phyloP scores from a whole-genome alignment of 1,140 invertebrate genomes.

The Coboldia fuscipes region DNA sequence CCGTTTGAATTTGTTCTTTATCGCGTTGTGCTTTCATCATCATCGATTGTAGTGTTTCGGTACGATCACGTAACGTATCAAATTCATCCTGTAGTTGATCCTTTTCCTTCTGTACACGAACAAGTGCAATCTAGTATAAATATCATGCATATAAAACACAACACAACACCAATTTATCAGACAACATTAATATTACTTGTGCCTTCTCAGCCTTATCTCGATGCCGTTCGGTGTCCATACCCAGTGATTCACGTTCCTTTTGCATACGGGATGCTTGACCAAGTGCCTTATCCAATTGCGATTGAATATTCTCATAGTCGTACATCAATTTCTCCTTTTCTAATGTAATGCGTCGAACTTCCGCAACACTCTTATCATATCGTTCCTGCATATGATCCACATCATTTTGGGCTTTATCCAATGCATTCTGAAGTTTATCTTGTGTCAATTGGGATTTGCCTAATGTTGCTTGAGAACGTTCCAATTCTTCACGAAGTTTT shows the following conservation, averaged over 20 bases:
- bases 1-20: constrained; percentile 58
- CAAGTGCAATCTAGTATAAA: constrained; percentile 40
- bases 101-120: constrained; percentile 68
- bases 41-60: constrained; percentile 57
- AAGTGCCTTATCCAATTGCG: constrained; percentile 71
- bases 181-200: constrained; percentile 38
- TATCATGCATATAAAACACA: no score
- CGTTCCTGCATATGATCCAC: constrained; percentile 77
- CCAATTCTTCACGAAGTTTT: constrained; percentile 75
- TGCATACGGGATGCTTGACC: constrained; percentile 67
- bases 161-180: neutral
- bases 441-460: constrained; percentile 77
- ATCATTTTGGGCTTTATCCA: constrained; percentile 77
- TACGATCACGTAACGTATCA: constrained; percentile 55
- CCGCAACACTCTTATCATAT: constrained; percentile 54
- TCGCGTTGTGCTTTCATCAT: constrained; percentile 66
- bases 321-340: constrained; percentile 77
- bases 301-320: constrained; percentile 73
- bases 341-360: constrained; percentile 68
- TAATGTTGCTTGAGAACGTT: constrained; percentile 66
- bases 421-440: constrained; percentile 66
- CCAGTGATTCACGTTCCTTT: constrained; percentile 70
- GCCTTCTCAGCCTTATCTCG: constrained; percentile 76
- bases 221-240: constrained; percentile 62
- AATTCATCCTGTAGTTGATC: constrained; percentile 60